Conservation (phyloP, 2,113 vertebrate species). For the Damaliscus lunatus region DNA sequence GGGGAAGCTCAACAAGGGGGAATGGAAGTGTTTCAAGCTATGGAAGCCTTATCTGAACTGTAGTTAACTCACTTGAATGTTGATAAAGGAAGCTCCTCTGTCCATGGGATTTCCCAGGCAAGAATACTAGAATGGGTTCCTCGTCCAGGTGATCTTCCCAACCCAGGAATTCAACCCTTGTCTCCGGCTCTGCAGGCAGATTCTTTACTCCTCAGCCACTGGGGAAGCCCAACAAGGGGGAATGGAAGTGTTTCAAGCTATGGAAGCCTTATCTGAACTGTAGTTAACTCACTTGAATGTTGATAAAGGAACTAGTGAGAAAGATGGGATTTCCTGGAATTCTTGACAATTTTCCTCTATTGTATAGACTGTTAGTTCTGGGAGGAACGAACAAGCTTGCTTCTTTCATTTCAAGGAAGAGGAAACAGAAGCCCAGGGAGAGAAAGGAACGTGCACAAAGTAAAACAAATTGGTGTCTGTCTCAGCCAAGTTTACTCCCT, state of each 20-base stretch:
- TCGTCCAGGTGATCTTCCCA: not conserved
- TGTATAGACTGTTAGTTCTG: not conserved
- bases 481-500: not conserved
- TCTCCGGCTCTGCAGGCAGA: not conserved
- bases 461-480: not conserved
- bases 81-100: constrained; percentile 12
- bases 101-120: not conserved
- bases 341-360: not conserved
- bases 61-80: not conserved
- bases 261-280: not conserved
- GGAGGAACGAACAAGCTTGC: not conserved
- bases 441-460: not conserved
- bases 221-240: not conserved
- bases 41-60: not conserved
- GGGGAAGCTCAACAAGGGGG: not conserved
- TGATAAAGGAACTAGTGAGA: constrained; percentile 13
- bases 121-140: not conserved
- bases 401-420: not conserved
- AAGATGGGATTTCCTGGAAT: constrained; percentile 15
- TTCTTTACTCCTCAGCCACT: not conserved
- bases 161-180: not conserved
- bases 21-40: not conserved
- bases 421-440: not conserved
- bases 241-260: not conserved
- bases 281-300: not conserved